Conservation (phyloP, 2,113 vertebrate species). For the Platanista minor region DNA sequence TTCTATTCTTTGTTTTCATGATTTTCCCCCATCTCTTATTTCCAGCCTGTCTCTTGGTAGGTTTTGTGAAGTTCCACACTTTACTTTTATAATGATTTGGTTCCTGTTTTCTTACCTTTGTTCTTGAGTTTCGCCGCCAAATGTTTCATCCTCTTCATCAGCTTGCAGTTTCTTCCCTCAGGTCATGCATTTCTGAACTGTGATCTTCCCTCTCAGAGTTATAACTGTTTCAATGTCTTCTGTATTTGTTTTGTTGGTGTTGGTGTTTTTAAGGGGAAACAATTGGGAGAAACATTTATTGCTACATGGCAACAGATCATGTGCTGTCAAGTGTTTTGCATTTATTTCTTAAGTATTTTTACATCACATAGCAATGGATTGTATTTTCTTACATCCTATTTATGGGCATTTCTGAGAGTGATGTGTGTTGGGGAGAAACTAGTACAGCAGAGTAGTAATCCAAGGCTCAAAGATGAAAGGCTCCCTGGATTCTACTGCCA, state of each 20-base stretch:
- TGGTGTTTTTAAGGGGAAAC: neutral
- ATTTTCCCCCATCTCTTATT: neutral
- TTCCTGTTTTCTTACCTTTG: neutral
- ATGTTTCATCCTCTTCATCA: neutral
- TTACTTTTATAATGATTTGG: neutral
- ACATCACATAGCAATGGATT: neutral
- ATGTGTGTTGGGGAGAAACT: neutral
- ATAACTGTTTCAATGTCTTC: neutral
- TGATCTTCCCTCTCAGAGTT: neutral
- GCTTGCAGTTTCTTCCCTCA: neutral
- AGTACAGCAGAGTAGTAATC: rapidly evolving
- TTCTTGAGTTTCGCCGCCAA: neutral
- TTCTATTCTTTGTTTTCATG: neutral
- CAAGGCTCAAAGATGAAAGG: neutral
- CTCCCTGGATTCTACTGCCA: neutral
- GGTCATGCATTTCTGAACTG: neutral
- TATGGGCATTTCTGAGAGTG: neutral
- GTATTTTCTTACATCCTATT: neutral
- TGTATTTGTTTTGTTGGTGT: neutral
- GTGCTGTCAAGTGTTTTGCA: neutral
- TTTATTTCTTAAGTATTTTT: neutral
- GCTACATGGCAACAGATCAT: neutral
- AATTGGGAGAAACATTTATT: too few species aligned
- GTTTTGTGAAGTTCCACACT: neutral
- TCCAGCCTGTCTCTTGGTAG: neutral